Base-by-base conservation (phyloP, 1,140 invertebrate genomes). In the Drosophila aff. region DNA sequence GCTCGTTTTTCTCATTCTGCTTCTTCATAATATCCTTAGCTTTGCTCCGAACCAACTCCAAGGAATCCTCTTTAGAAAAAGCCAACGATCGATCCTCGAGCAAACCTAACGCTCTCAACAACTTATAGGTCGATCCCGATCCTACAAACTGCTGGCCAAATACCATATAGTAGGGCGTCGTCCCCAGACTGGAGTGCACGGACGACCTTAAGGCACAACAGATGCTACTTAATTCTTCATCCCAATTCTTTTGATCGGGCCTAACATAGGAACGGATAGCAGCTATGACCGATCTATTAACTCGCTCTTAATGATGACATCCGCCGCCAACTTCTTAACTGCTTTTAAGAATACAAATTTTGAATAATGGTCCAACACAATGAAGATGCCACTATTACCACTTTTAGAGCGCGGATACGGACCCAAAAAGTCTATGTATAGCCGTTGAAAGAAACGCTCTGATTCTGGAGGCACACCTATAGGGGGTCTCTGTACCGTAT, bases 121-220 rank as follows among this genome's bases (percentile, higher is more conserved):
- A 26, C 3, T 36, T 18, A 15, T 59, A 53, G 0, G 36, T 50
- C 3, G 53, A 15, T 1, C 66, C 47, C 0, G 28, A 28, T 1
- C 38, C 23, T 4, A 69, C 16, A 16, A 55, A 53, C 5, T 69
- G 66, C 47, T 69, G 58, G 4, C 66, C 67, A 28, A 62, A 69
- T 0, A 33, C 33, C 28, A 55, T 46, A 21, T 52, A 52, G 16
- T 62, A 69, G 1, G 28, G 41, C 1, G 33, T 18, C 4, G 10
- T 40, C 38, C 33, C 26, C 18, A 43, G 0, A 7, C 21, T 16
- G 3, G 55, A 41, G 7, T 41, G 55, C 4, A 41, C 10, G 2
- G 21, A 16, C 11, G 23, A 9, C 21, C 38, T 18, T 2, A 58
- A 6, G 13, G 18, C 44, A 7, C 18, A 46, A 46, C 44, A 23